Percentiles rank a stretch among this genome's conserved stretches.
These are phyloP conservation scores for Scomber japonicus DNA, from an alignment of 2,113 vertebrate species.

Conservation along the genomic window DNA sequence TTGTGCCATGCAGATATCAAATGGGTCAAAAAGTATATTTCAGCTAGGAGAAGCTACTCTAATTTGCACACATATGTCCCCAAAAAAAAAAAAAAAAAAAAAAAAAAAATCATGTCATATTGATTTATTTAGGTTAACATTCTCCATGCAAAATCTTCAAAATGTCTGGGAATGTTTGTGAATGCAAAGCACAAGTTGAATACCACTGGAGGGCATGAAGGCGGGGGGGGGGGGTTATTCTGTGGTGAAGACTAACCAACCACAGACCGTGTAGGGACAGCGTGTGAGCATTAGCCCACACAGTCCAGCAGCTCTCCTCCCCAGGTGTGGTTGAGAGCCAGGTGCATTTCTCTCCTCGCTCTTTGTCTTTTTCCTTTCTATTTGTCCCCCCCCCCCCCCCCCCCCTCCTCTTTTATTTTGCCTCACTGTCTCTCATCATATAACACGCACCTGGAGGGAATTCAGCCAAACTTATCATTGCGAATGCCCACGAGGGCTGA, in stretches of 20 bases:
- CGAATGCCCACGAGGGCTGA: conserved; percentile 29
- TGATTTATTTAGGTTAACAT: not conserved
- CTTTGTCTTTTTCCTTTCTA: conserved; percentile 16
- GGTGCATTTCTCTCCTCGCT: conserved; percentile 54
- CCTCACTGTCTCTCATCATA: conserved; percentile 8
- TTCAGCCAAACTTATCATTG: conserved; percentile 33
- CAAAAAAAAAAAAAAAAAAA: not conserved
- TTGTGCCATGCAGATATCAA: not conserved
- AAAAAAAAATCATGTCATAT: not conserved
- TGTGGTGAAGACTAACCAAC: conserved; percentile 33
- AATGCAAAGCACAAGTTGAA: not conserved
- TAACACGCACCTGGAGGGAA: conserved; percentile 56
- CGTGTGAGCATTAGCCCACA: conserved; percentile 36
- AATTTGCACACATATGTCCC: not conserved
- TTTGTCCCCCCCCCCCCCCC: not conserved
- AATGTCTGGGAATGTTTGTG: conserved; percentile 20
- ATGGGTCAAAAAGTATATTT: not conserved
- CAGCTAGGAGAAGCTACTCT: not conserved
- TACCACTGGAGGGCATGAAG: not conserved
- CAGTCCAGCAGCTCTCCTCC: conserved; percentile 22
- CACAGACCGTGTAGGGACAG: conserved; percentile 32
- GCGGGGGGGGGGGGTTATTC: not conserved
- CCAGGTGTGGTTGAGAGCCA: conserved; percentile 64
- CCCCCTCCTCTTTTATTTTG: not conserved
- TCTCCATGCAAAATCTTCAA: not conserved